Percentiles rank a stretch among this genome's conserved stretches.
phyloP scores from a whole-genome alignment of 2,797 vertebrate genomes.

The Pangasius mekongensis region DNA sequence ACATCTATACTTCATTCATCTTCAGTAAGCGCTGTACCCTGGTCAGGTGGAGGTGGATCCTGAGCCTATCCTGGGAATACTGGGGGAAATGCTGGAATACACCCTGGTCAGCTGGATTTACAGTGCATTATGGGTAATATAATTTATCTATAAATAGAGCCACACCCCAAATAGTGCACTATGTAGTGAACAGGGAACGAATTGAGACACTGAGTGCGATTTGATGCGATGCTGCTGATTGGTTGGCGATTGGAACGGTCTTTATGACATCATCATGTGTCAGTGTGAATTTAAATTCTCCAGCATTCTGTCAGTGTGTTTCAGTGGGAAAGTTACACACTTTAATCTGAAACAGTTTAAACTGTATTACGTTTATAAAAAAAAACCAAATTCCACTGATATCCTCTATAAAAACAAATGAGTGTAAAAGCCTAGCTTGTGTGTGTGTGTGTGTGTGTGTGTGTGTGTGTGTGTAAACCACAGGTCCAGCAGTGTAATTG shows the following conservation, averaged over 20 bases:
- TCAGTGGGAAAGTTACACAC: neutral
- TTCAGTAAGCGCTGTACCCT: neutral
- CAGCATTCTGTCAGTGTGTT: neutral
- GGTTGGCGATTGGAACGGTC: neutral
- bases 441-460: neutral
- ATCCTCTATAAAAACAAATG: neutral
- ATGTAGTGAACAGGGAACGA: neutral
- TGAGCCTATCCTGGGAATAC: neutral
- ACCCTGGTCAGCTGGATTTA: neutral
- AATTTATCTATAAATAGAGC: neutral
- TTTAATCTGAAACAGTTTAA: neutral
- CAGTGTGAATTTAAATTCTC: neutral
- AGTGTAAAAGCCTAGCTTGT: neutral
- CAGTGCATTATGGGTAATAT: neutral
- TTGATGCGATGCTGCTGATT: neutral
- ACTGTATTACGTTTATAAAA: neutral
- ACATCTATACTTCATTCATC: neutral
- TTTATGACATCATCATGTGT: neutral
- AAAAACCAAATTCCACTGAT: neutral
- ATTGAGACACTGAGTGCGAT: neutral
- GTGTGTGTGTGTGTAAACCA: neutral
- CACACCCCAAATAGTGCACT: neutral
- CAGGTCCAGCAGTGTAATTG: conserved; percentile 21
- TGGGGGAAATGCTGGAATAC: neutral
- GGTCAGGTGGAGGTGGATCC: neutral